Evolutionary conservation across 2,888 invertebrate genomes (phyloP).

Genomic region (Eubasilissa splendida): DNA sequence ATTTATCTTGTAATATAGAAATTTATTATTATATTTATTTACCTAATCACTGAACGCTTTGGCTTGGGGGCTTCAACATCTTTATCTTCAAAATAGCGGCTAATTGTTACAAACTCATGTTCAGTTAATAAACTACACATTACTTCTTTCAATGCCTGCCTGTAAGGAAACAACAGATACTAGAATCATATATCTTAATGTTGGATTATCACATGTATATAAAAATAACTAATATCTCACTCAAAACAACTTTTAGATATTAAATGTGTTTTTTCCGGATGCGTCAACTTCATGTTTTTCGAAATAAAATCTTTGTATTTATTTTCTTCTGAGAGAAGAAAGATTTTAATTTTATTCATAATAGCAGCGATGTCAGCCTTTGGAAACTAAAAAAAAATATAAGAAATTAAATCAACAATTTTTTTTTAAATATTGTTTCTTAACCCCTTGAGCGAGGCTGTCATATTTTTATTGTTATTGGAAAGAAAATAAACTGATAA

Average conservation of each 20-base stretch:
- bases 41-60: constrained; percentile 66
- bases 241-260: constrained; percentile 70
- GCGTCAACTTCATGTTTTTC: constrained; percentile 74
- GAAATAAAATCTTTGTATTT: constrained; percentile 85
- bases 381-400: constrained; percentile 76
- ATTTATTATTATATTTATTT: neutral
- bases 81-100: constrained; percentile 76
- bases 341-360: constrained; percentile 81
- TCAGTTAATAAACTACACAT: constrained; percentile 81
- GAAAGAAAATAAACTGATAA: too few species aligned
- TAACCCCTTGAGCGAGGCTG: too few species aligned
- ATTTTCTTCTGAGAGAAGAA: constrained; percentile 73
- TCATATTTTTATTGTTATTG: too few species aligned
- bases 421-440: too few species aligned
- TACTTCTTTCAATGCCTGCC: constrained; percentile 77
- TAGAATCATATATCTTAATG: neutral
- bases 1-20: too few species aligned
- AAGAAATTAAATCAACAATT: neutral
- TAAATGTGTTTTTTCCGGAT: constrained; percentile 66
- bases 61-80: constrained; percentile 64
- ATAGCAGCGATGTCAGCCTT: constrained; percentile 81
- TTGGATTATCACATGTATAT: neutral
- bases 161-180: constrained; percentile 60
- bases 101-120: constrained; percentile 86
- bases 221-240: constrained; percentile 61